Evolutionary conservation across 1,140 invertebrate genomes (phyloP).

Genomic region (Drosophila triauraria): DNA sequence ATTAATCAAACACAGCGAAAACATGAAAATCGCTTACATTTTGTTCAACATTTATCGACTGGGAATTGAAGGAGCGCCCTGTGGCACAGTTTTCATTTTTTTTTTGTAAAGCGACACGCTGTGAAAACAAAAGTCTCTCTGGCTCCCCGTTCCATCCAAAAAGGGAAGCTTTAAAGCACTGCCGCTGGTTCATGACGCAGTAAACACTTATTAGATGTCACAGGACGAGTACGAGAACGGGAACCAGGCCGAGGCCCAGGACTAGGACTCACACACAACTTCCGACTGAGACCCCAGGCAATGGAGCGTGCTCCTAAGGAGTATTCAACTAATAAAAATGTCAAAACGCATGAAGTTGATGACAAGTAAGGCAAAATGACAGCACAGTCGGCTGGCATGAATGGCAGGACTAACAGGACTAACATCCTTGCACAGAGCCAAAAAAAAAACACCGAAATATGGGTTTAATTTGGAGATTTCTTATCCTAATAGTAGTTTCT

Average conservation of each 20-base stretch:
- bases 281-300: slow-evolving; percentile 38
- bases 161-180: slow-evolving; percentile 65
- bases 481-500: no score
- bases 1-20: slow-evolving; percentile 25
- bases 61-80: slow-evolving; percentile 36
- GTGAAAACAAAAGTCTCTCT: slow-evolving; percentile 19
- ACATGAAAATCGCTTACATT: slow-evolving; percentile 43
- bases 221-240: slow-evolving; percentile 19
- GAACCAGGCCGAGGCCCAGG: neutral
- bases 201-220: slow-evolving; percentile 80
- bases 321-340: slow-evolving; percentile 83
- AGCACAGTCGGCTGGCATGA: slow-evolving; percentile 50
- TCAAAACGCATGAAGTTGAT: slow-evolving; percentile 83
- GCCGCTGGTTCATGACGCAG: slow-evolving; percentile 57
- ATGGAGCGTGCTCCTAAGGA: slow-evolving; percentile 80
- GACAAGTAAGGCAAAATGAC: slow-evolving; percentile 78
- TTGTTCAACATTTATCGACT: slow-evolving; percentile 67
- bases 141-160: slow-evolving; percentile 4
- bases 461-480: neutral
- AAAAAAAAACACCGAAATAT: neutral
- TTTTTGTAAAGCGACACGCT: slow-evolving; percentile 49
- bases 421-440: slow-evolving; percentile 7
- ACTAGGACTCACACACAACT: neutral
- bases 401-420: slow-evolving; percentile 36
- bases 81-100: slow-evolving; percentile 10